phyloP scores from a whole-genome alignment of 1,140 invertebrate genomes.

The Myzus persicae region DNA sequence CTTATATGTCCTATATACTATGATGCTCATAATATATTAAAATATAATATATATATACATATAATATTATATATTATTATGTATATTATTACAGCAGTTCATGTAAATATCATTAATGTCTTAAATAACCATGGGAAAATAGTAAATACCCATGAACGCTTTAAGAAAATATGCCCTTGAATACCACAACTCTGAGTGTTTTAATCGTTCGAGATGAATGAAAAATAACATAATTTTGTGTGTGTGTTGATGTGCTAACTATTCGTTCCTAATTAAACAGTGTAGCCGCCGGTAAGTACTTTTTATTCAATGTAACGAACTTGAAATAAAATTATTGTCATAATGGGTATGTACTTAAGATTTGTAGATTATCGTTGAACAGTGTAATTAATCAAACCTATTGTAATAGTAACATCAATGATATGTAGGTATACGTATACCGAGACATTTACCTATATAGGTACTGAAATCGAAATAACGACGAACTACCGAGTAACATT shows the following conservation, averaged over 20 bases:
- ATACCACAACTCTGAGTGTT: background rate
- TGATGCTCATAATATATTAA: background rate
- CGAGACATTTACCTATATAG: background rate
- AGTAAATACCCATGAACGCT: background rate
- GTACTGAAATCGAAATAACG: background rate
- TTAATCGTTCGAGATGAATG: background rate
- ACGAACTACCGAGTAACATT: background rate
- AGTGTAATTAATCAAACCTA: background rate
- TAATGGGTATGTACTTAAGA: background rate
- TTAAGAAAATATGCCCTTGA: slow-evolving; percentile 17
- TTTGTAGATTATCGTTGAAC: background rate
- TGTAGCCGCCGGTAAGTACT: background rate
- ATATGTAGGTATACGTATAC: background rate
- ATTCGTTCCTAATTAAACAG: background rate
- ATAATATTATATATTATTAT: background rate
- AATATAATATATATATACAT: background rate
- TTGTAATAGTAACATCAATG: background rate
- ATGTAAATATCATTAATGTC: background rate
- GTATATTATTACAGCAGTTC: background rate
- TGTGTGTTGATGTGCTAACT: background rate
- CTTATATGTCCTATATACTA: background rate
- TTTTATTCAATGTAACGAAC: slow-evolving; percentile 18
- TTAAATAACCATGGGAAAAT: background rate
- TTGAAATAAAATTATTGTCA: background rate
- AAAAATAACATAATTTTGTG: background rate